Conservation (phyloP, 2,797 vertebrate species). For the Mergus octosetaceus region DNA sequence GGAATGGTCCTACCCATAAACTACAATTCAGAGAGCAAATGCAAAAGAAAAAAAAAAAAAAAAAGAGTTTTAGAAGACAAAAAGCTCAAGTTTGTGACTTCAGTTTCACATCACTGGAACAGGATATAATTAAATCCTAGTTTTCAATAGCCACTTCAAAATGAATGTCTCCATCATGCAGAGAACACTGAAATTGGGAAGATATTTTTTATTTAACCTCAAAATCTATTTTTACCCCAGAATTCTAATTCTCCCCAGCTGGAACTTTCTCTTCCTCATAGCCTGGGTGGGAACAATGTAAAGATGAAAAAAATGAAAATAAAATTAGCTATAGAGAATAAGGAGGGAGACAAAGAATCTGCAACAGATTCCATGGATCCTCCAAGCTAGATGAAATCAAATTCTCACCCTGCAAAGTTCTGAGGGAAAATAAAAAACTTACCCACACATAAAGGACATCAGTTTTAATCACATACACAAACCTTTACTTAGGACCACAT, state of each 20-base stretch:
- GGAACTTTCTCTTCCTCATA: neutral
- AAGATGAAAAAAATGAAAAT: neutral
- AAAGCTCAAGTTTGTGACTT: neutral
- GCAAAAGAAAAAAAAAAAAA: neutral
- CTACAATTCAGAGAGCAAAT: neutral
- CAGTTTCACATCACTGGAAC: neutral
- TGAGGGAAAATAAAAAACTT: neutral
- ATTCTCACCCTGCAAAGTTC: neutral
- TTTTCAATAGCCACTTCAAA: neutral
- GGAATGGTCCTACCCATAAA: neutral
- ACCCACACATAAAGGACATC: neutral
- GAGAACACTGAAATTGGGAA: neutral
- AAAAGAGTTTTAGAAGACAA: neutral
- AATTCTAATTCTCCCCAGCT: neutral
- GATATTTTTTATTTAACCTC: conserved; percentile 5
- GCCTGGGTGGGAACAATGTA: neutral
- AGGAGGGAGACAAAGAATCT: neutral
- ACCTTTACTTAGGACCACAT: neutral
- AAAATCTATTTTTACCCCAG: conserved; percentile 25
- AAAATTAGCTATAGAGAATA: neutral
- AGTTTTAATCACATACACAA: neutral
- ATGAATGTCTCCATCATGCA: neutral
- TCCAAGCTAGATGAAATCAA: neutral
- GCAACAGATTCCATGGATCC: neutral
- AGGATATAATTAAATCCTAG: conserved; percentile 10